phyloP scores from a whole-genome alignment of 2,113 vertebrate genomes.

The Ploceus nigricollis region DNA sequence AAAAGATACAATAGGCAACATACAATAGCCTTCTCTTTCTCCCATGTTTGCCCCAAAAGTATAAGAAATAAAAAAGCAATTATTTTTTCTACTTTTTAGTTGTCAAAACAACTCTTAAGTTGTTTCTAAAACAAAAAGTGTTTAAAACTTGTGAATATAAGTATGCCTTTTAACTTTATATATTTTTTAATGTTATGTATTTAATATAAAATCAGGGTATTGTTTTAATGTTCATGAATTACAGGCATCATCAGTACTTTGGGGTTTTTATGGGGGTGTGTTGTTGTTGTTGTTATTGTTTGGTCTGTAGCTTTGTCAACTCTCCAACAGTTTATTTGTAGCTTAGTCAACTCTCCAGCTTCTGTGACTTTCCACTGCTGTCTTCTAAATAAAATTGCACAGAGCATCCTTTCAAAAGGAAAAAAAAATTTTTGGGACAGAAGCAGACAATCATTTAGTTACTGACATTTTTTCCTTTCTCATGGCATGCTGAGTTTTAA shows the following conservation, averaged over 20 bases:
- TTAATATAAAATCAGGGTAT: neutral
- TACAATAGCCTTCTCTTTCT: neutral
- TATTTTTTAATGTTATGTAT: neutral
- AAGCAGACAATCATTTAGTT: neutral
- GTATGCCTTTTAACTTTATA: neutral
- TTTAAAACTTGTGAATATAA: neutral
- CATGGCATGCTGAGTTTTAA: neutral
- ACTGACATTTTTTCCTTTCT: neutral
- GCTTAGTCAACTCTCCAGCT: neutral
- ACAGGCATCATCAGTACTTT: neutral
- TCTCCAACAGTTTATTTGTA: neutral
- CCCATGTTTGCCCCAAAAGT: neutral
- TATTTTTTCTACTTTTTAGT: neutral
- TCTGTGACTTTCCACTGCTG: neutral
- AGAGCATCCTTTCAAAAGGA: neutral
- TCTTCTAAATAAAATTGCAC: neutral
- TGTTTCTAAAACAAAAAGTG: neutral
- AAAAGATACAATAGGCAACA: neutral
- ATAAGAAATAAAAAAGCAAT: neutral
- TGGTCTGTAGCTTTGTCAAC: neutral
- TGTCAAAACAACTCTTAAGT: neutral
- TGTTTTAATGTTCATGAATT: neutral
- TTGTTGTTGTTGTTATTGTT: neutral
- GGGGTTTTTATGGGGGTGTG: rapidly evolving
- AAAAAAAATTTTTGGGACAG: neutral